Evolutionary conservation across 2,888 invertebrate species (phyloP).

Genomic region (Melanophora roralis): DNA sequence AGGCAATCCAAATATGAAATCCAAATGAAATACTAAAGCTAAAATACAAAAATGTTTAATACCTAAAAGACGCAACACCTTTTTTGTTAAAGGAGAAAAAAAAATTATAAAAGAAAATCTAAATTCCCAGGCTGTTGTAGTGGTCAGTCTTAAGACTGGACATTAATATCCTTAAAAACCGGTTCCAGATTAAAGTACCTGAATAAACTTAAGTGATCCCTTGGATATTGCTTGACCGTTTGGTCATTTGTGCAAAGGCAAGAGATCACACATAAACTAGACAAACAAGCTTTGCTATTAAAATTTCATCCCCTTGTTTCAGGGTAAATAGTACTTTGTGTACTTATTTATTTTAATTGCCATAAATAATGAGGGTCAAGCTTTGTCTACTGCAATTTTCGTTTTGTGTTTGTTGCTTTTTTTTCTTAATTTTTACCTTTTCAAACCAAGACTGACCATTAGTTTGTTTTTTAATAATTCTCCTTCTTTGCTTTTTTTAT

Average conservation of each 20-base stretch:
- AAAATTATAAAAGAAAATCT: conserved; percentile 33
- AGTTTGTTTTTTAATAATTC: conserved; percentile 52
- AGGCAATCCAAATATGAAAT: conserved; percentile 22
- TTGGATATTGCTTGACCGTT: conserved; percentile 45
- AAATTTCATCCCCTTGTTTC: conserved; percentile 28
- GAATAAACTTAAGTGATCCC: conserved; percentile 32
- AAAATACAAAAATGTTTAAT: conserved; percentile 26
- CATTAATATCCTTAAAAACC: conserved; percentile 35
- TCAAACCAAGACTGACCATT: conserved; percentile 45
- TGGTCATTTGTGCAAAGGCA: conserved; percentile 7
- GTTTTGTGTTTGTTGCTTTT: neutral
- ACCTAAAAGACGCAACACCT: conserved; percentile 59
- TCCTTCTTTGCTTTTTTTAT: conserved; percentile 11
- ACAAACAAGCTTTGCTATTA: conserved; percentile 32
- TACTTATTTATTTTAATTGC: conserved; percentile 62
- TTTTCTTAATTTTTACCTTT: neutral
- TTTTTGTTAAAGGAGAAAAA: neutral
- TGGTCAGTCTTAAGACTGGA: conserved; percentile 51
- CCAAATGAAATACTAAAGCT: neutral
- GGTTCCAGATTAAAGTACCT: conserved; percentile 46
- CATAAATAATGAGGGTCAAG: conserved; percentile 60
- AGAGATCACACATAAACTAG: conserved; percentile 14
- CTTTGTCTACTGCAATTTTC: conserved; percentile 22
- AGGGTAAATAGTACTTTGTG: conserved; percentile 31
- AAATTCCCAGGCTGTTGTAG: conserved; percentile 53